Evolutionary conservation across 2,797 vertebrate genomes (phyloP).

Genomic region (Cynopterus sphinx): DNA sequence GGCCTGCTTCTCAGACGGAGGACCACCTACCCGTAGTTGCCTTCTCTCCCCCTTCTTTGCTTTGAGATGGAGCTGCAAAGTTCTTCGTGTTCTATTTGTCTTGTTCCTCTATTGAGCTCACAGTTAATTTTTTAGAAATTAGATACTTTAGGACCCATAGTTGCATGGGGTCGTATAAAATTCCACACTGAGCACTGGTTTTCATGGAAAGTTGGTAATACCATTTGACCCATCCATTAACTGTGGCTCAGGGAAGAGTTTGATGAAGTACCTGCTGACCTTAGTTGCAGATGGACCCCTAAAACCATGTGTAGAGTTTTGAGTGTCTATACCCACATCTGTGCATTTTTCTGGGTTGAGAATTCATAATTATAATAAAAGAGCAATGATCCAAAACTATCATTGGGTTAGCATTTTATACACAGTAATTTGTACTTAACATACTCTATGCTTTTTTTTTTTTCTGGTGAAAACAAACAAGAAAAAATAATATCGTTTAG

Average conservation of each 20-base stretch:
- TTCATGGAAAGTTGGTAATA: neutral
- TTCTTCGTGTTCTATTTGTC: neutral
- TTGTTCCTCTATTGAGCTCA: neutral
- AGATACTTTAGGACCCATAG: neutral
- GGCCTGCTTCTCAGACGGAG: neutral
- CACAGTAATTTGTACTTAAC: neutral
- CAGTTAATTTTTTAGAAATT: neutral
- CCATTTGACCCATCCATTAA: neutral
- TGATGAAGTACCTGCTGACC: neutral
- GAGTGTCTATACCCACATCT: accelerated
- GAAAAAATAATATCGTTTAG: neutral
- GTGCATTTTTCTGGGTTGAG: neutral
- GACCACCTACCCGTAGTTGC: neutral
- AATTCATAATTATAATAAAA: neutral
- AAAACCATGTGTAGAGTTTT: neutral
- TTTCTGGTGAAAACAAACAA: neutral
- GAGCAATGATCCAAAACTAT: neutral
- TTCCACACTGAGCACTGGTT: neutral
- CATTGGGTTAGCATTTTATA: neutral
- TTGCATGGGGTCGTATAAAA: neutral
- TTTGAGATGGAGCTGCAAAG: neutral
- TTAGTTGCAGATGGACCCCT: neutral
- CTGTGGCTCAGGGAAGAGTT: neutral
- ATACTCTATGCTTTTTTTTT: neutral
- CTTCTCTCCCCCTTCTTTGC: neutral